Evolutionary conservation across 1,140 invertebrate species (phyloP).

Genomic region (Helicoverpa armigera): DNA sequence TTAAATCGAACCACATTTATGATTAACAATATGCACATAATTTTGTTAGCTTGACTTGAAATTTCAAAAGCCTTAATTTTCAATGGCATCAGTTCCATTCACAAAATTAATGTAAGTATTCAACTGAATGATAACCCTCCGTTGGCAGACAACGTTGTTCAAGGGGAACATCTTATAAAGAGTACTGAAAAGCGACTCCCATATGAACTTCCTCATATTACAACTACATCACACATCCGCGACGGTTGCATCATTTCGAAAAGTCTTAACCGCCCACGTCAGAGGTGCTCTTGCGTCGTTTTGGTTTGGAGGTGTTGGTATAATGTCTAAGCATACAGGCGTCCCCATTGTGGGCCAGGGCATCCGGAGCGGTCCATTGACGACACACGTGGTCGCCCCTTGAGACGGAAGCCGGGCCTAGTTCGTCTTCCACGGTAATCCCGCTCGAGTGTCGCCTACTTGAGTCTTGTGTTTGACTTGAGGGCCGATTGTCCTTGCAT

Average conservation of each 20-base stretch:
- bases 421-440: constrained; percentile 47
- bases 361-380: constrained; percentile 72
- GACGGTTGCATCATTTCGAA: constrained; percentile 35
- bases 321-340: constrained; percentile 51
- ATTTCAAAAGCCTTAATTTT: constrained; percentile 30
- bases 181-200: constrained; percentile 44
- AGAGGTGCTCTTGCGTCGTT: constrained; percentile 33
- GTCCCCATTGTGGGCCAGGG: constrained; percentile 62
- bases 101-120: constrained; percentile 10
- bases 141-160: constrained; percentile 35
- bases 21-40: neutral
- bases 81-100: constrained; percentile 24
- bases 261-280: constrained; percentile 40
- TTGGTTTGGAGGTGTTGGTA: constrained; percentile 27
- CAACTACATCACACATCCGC: constrained; percentile 44
- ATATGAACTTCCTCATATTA: constrained; percentile 46
- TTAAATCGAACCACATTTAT: neutral
- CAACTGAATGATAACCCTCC: neutral
- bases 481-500: constrained; percentile 8
- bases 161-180: constrained; percentile 28
- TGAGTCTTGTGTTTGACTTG: constrained; percentile 38
- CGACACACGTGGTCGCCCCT: constrained; percentile 66
- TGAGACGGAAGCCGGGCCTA: constrained; percentile 67
- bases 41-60: neutral
- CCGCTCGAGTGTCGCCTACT: constrained; percentile 45